A percentile compares a stretch with the other conserved stretches of the same genome.
phyloP scores from a whole-genome alignment of 2,113 vertebrate genomes.

The Hiodon tergisus region DNA sequence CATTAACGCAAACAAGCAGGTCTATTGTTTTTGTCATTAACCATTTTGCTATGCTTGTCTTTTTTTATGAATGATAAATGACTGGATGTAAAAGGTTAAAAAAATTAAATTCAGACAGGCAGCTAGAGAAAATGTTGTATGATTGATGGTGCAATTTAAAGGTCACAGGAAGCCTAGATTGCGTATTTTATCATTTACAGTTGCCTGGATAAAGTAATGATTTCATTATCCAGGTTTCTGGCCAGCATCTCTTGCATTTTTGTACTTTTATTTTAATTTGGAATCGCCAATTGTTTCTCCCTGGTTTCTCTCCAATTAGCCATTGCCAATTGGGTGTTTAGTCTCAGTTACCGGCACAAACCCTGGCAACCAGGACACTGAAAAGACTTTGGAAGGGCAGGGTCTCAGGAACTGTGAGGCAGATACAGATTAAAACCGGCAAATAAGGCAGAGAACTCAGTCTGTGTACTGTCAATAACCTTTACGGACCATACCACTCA shows the following conservation, averaged over 20 bases:
- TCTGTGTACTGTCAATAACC: too few relatives aligned
- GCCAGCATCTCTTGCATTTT: constrained; percentile 39
- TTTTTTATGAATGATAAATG: neutral
- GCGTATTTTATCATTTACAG: constrained; percentile 64
- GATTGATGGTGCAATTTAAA: constrained; percentile 63
- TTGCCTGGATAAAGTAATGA: constrained; percentile 59
- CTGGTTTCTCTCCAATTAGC: too few relatives aligned
- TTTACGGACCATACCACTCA: too few relatives aligned
- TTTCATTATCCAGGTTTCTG: constrained; percentile 59
- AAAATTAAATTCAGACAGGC: neutral
- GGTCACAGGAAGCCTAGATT: constrained; percentile 58
- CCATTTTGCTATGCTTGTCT: neutral
- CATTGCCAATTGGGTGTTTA: too few relatives aligned
- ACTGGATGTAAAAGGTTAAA: neutral
- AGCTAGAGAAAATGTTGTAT: constrained; percentile 32
- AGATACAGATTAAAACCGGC: too few relatives aligned
- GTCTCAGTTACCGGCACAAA: too few relatives aligned
- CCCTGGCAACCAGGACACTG: too few relatives aligned
- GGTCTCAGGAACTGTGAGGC: too few relatives aligned
- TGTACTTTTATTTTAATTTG: neutral
- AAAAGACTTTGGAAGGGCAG: too few relatives aligned
- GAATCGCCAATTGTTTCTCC: neutral
- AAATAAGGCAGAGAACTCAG: too few relatives aligned
- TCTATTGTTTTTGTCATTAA: too few relatives aligned
- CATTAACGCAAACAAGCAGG: too few relatives aligned